phyloP scores from a whole-genome alignment of 2,113 vertebrate genomes.

The Pteruthius melanotis region DNA sequence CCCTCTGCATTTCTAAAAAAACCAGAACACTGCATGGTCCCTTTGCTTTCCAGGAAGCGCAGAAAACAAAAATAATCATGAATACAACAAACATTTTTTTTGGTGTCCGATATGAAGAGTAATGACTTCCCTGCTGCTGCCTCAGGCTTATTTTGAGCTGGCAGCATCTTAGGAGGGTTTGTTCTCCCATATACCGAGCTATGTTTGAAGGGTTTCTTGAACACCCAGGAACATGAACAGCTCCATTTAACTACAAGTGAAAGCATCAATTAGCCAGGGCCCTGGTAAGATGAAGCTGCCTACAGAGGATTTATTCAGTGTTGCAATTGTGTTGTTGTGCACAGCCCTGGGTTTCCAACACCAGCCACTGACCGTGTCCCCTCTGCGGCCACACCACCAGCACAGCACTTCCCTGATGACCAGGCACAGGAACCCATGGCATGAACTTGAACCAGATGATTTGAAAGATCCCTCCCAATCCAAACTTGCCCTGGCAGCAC shows the following conservation, averaged over 20 bases:
- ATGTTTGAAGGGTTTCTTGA: background rate
- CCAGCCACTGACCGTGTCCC: rapidly evolving
- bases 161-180: background rate
- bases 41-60: background rate
- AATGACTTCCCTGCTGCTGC: background rate
- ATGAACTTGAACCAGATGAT: background rate
- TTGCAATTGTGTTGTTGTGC: rapidly evolving
- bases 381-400: background rate
- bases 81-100: background rate
- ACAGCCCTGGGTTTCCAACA: background rate
- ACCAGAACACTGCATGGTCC: background rate
- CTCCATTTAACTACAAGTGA: background rate
- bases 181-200: background rate
- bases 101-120: background rate
- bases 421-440: background rate
- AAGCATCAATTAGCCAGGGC: background rate
- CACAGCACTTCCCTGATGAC: background rate
- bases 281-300: background rate
- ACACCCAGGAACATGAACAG: background rate
- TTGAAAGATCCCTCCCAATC: background rate
- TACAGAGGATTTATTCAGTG: background rate
- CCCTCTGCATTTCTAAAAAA: background rate
- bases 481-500: background rate
- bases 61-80: background rate
- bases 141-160: background rate